phyloP scores from a whole-genome alignment of 2,113 vertebrate genomes.

The Bos javanicus region DNA sequence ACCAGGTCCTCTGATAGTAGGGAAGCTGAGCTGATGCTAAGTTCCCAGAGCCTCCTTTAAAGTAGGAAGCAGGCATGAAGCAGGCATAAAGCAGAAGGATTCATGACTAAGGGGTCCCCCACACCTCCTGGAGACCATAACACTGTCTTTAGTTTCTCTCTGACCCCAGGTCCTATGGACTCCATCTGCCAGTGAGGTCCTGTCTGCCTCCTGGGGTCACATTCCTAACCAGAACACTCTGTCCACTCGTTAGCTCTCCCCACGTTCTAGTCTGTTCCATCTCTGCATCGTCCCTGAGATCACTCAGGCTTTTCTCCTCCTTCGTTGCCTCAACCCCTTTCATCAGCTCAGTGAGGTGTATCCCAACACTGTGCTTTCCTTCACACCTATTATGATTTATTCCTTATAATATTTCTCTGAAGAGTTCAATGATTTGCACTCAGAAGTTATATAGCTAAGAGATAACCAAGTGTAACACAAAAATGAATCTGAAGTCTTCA shows the following conservation, averaged over 20 bases:
- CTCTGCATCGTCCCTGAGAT: not conserved
- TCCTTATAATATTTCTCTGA: conserved; percentile 87
- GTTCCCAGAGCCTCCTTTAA: not conserved
- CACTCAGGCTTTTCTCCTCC: not conserved
- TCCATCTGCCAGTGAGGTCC: not conserved
- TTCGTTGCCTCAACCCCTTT: not conserved
- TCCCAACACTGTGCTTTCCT: not conserved
- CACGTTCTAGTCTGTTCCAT: not conserved
- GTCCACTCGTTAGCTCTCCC: not conserved
- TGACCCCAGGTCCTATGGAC: not conserved
- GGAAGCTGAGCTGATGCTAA: not conserved
- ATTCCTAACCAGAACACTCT: not conserved
- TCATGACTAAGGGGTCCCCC: not conserved
- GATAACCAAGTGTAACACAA: conserved; percentile 87
- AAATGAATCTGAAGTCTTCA: conserved; percentile 86
- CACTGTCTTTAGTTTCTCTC: not conserved
- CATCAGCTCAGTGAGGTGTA: not conserved
- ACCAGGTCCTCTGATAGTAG: not conserved
- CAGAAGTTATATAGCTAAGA: conserved; percentile 87
- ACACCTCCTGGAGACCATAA: not conserved
- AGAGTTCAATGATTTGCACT: conserved; percentile 87
- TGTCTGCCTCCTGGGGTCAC: not conserved
- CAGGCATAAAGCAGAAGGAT: not conserved
- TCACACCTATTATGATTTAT: conserved; percentile 86
- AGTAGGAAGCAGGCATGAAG: not conserved